Base-by-base conservation (phyloP, 2,797 vertebrate species). In the Trematomus bernacchii region DNA sequence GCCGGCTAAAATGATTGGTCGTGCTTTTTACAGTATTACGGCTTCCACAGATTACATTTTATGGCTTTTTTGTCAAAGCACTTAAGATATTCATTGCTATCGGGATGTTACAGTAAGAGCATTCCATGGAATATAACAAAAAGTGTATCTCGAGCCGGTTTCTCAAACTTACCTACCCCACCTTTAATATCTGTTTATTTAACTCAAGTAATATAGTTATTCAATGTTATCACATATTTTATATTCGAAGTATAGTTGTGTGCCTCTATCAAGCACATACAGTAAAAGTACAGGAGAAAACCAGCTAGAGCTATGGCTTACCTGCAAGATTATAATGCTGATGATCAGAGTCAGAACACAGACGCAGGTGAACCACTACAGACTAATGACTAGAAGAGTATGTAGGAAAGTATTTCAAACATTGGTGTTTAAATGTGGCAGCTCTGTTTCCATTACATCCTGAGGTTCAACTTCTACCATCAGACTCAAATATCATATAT, bases 371-470 rank as follows among this genome's bases (percentile, higher is more conserved):
- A 80, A 74, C 44, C 74, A 72, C 40, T 43, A 58, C 74, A 52
- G 60, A 54, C 16, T 68, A 44, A 51, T 33, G 47, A 73, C 30
- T 55, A 66, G 30, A 46, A 75, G 37, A 75, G 58, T 71, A 73
- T 61, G 64, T 15, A 64, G 43, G 54, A 42, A 76, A 83, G 21
- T 46, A 57, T 46, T 44, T 63, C 64, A 84, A 80, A 84, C 63
- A 76, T 14, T 53, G 58, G 70, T 67, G 37, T 66, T 62, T 16
- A 23, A 48, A 64, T 30, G 58, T 55, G 50, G 44, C 37, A 55
- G 72, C 57, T 79, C 55, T 30, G 70, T 67, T 77, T 82, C 67
- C 53, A 58, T 87, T 69, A 81, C 68, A 77, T 64, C 86, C 84
- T 84, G 81, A 85, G 86, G 82, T 79, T 77, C 53, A 63, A 46